Base-by-base conservation (phyloP, 2,888 invertebrate species). In the Gnatocerus cornutus region DNA sequence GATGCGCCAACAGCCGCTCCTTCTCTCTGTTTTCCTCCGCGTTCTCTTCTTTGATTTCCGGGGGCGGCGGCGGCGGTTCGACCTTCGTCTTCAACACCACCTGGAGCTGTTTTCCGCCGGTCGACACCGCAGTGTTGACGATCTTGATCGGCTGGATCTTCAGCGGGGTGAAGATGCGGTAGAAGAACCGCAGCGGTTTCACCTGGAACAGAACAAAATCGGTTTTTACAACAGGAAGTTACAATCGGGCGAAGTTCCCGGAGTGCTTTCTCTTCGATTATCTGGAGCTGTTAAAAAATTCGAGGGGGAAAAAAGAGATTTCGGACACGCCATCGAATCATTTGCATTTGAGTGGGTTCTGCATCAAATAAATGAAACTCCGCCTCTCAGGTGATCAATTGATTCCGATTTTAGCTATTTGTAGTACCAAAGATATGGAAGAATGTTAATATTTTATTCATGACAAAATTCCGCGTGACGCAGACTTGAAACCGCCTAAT, bases 131-230 rank as follows among this genome's bases (percentile, higher is more conserved):
- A 6, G 83, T 83, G 72, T 82, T 84, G 43, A 84, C 80, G 63
- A 85, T 85, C 74, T 81, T 83, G 68, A 85, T 84, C 1, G 84
- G 85, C 71, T 79, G 79, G 30, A 85, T 80, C 72, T 84, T 84
- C 75, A 83, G 73, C 0, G 84, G 85, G 0, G 82, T 84, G 79
- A 85, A 85, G 73, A 91, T 90, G 46, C 89, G 87, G 81, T 90
- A 91, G 82, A 88, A 89, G 80, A 91, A 90, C 67, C 88, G 84
- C 88, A 91, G 88, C 9, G 91, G 91, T 62, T 88, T 88, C 46
- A 87, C 86, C 91, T 91, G 84, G 14, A 78, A 79, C 72, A 71
- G 69, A 74, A 61, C 48, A 61, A 50, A 16, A 9, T 3, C 21
- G 46, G 1, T 3, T 16, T 46, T 46, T 46, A 8, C 46, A 46